Conservation (phyloP, 2,797 vertebrate genomes). For the Potorous gilbertii region DNA sequence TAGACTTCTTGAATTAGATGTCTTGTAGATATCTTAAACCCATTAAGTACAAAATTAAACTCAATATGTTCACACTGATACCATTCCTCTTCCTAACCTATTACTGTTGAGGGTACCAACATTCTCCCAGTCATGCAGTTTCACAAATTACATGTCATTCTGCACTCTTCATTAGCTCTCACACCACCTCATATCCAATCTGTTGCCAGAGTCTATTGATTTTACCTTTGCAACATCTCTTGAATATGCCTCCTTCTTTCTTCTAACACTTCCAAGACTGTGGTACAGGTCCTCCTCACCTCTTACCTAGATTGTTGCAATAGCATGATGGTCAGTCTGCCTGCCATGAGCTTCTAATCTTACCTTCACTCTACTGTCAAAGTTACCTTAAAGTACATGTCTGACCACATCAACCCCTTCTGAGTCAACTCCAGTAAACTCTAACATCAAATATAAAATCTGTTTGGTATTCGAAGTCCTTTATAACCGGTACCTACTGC, state of each 20-base stretch:
- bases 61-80: neutral
- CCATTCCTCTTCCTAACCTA: neutral
- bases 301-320: too few species aligned
- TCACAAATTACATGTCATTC: neutral
- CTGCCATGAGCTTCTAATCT: too few species aligned
- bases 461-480: neutral
- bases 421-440: neutral
- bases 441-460: neutral
- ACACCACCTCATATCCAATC: neutral
- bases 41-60: neutral
- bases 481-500: neutral
- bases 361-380: too few species aligned
- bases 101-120: neutral
- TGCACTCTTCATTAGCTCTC: neutral
- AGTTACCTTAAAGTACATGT: neutral
- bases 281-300: too few species aligned
- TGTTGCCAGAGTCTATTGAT: neutral
- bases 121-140: neutral
- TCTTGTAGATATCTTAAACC: neutral
- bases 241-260: neutral
- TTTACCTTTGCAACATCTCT: neutral
- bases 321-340: too few species aligned
- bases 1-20: neutral
- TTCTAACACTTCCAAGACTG: too few species aligned
- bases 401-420: neutral